Base-by-base conservation (phyloP, 1,140 invertebrate genomes). In the Polypedilum vanderplanki region DNA sequence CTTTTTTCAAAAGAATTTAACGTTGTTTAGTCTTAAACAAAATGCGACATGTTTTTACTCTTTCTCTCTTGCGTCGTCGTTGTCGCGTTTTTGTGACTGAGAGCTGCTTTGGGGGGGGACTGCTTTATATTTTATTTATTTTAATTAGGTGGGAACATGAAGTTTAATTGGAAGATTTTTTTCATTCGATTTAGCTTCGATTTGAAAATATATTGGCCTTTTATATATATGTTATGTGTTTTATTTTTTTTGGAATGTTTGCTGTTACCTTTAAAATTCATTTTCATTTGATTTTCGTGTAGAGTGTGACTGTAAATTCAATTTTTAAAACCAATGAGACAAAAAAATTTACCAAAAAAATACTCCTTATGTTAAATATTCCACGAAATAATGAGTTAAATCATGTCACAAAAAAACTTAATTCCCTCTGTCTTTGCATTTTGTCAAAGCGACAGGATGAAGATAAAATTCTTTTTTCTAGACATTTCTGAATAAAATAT, bases 111-210 rank as follows among this genome's bases (percentile, higher is more conserved):
- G 15, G 12, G 46, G 46, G 41, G 46, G 46, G 46, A 22, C 65
- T 18, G 65, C 20, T 20, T 70, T 70, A 20, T 70, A 70, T 70
- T 70, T 70, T 70, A 70, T 70, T 70, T 70, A 70, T 70, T 70
- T 70, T 70, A 70, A 70, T 70, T 70, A 70, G 65, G 65, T 70
- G 65, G 65, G 65, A 70, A 70, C 65, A 70, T 70, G 65, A 70
- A 70, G 20, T 70, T 70, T 70, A 70, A 70, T 70, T 70, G 65
- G 65, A 70, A 18, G 65, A 70, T 70, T 70, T 70, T 67, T 70
- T 70, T 57, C 12, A 12, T n/a, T 57, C 46, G 46, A 57, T 57
- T 57, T 57, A 57, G 46, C n/a, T 57, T 57, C 46, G 46, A 57
- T 57, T 57, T 57, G 46, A 57, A 57, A 57, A 57, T 57, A 57